Evolutionary conservation across 2,888 invertebrate genomes (phyloP), one percentile per base, ranked within the genome.

Genomic region (Acrobasis suavella): DNA sequence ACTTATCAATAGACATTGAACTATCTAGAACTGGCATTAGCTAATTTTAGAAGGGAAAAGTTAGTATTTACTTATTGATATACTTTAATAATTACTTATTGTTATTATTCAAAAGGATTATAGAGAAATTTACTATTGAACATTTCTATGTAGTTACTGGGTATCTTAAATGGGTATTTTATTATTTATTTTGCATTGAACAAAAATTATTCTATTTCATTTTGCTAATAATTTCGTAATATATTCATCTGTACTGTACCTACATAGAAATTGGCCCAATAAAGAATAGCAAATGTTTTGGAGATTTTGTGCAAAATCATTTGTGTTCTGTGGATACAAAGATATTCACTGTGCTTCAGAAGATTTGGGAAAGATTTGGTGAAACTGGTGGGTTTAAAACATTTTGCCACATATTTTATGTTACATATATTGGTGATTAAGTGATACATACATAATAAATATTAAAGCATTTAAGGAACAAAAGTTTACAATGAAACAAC

Each of bases 21-120:
- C 73, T 77, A 77, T 74, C 71, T 74, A 74, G 69, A 65, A 66
- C 72, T 71, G 67, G 70, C 67, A 72, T 75, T 72, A 80, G 77
- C 76, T 76, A 74, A 73, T 73, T 58, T 69, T 74, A 68, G 69
- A 73, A 73, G 71, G 74, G 72, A 74, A 73, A 75, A 75, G 65
- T 32, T 52, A 32, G 70, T 32, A 32, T 32, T 32, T 76, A 74
- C 71, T 68, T 76, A 66, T 58, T 49, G 16, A 50, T 65, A 69
- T 70, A 69, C 66, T 70, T 67, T 67, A 62, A 59, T 67, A 63
- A 62, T 69, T 42, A 56, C 22, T 56, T 56, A 56, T 42, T 69
- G 63, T 66, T 60, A 64, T 66, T 68, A 59, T 64, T 64, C 49
- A 50, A 68, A 67, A 62, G 39, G 50, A 64, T 66, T 65, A 62